Conservation (phyloP, 1,140 invertebrate genomes). For the Eumaeus atala region DNA sequence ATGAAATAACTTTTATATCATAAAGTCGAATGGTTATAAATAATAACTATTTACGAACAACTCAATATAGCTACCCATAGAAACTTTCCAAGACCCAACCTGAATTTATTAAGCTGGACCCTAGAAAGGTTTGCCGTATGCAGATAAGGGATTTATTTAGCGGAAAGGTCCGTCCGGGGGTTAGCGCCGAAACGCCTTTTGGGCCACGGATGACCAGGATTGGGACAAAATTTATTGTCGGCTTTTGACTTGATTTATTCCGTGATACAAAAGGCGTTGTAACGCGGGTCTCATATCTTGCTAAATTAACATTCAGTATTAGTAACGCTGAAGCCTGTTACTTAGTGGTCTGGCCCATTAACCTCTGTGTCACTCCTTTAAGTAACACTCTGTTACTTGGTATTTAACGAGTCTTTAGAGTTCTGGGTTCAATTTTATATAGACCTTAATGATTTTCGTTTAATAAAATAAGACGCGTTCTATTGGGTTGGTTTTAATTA, state of each 20-base stretch:
- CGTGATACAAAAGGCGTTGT: conserved; percentile 60
- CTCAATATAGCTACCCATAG: conserved; percentile 38
- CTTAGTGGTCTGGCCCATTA: no score
- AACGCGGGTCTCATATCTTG: no score
- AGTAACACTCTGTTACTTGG: no score
- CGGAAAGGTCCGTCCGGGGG: conserved; percentile 69
- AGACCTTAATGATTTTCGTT: no score
- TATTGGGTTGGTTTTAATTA: no score
- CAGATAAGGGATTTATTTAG: conserved; percentile 74
- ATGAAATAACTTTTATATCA: no score
- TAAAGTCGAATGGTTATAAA: conserved; percentile 4
- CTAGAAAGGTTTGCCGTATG: conserved; percentile 72
- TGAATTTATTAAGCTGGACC: conserved; percentile 73
- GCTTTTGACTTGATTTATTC: conserved; percentile 67
- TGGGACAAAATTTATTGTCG: conserved; percentile 66
- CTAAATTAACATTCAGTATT: no score
- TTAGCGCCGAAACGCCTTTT: conserved; percentile 60
- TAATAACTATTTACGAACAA: conserved; percentile 22
- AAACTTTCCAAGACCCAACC: conserved; percentile 66
- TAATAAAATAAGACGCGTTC: no score
- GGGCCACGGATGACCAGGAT: conserved; percentile 67
- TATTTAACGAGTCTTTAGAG: no score
- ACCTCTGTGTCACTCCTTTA: no score
- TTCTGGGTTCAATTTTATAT: no score
- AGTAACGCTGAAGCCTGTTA: no score